Conservation (phyloP, 2,797 vertebrate genomes). For the Pipistrellus pipistrellus region DNA sequence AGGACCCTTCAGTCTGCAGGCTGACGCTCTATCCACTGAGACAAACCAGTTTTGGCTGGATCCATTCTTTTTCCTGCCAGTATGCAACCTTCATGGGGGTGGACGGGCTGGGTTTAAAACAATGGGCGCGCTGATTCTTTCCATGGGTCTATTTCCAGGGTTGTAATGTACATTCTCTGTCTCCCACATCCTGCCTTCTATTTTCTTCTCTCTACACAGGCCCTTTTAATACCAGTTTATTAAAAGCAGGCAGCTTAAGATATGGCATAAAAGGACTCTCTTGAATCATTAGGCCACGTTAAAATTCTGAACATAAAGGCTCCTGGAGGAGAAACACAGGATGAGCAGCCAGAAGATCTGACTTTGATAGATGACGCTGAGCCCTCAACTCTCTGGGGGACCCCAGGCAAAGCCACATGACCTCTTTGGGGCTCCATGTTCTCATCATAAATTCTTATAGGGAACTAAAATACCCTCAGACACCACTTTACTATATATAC, state of each 20-base stretch:
- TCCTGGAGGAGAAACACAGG: background rate
- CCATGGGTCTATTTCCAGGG: conserved; percentile 61
- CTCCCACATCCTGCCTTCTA: conserved; percentile 68
- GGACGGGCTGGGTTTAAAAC: conserved; percentile 50
- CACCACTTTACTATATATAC: background rate
- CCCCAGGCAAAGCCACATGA: background rate
- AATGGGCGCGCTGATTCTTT: conserved; percentile 11
- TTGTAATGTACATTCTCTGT: conserved; percentile 52
- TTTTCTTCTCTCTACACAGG: conserved; percentile 58
- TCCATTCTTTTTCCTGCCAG: background rate
- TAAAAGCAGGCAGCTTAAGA: conserved; percentile 59
- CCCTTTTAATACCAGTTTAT: conserved; percentile 61
- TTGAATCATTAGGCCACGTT: conserved; percentile 13
- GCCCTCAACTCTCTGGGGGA: background rate
- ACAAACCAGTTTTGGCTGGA: background rate
- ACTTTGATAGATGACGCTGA: background rate
- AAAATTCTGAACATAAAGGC: background rate
- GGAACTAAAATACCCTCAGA: background rate
- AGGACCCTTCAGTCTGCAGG: no score
- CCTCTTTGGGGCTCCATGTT: background rate
- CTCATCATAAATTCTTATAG: background rate
- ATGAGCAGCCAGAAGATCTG: background rate
- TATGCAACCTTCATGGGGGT: conserved; percentile 37
- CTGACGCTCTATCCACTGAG: no score
- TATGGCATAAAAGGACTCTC: conserved; percentile 12